Base-by-base conservation (phyloP, 2,888 invertebrate genomes). In the Petrolisthes cinctipes region DNA sequence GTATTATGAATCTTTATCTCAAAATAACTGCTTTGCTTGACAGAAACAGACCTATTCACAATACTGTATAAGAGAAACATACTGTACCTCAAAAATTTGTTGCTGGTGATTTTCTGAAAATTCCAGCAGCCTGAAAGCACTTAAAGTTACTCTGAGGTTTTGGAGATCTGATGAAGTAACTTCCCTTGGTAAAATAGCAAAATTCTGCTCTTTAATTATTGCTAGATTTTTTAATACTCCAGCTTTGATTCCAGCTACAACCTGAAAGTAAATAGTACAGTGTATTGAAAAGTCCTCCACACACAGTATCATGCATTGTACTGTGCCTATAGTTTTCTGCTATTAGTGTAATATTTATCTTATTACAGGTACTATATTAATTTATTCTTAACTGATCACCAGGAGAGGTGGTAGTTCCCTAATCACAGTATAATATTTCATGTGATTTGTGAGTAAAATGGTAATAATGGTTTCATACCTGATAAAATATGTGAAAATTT, bases 401-500 rank as follows among this genome's bases (percentile, higher is more conserved):
- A 37, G 37, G 37, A 37, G 37, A 37, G 37, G 37, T 37, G 37
- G 37, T 37, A 37, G 37, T 37, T 37, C 37, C 37, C 37, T 37
- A 37, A 37, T 37, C 37, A 37, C 37, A 37, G 37, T 37, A 37
- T 37, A 1, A 37, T 37, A 37, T 37, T 37, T 37, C 37, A 37
- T 37, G 37, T 2, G 37, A 37, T 37, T 37, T 37, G 37, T 37
- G 37, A 37, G 37, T 37, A 37, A 37, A 2, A 37, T 37, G 37
- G 37, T 37, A 37, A 37, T 37, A 37, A 37, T 37, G 2, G 37
- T 37, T 51, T 56, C 37, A 54, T 37, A 93, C 92, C 92, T 93
- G 93, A 90, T 92, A 91, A 90, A 93, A 93, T 85, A 93, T 93
- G 84, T 93, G 93, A 90, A 93, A 93, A 91, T 93, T 93, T 89